Evolutionary conservation across 2,113 vertebrate genomes (phyloP).

Genomic region (Pogona vitticeps): DNA sequence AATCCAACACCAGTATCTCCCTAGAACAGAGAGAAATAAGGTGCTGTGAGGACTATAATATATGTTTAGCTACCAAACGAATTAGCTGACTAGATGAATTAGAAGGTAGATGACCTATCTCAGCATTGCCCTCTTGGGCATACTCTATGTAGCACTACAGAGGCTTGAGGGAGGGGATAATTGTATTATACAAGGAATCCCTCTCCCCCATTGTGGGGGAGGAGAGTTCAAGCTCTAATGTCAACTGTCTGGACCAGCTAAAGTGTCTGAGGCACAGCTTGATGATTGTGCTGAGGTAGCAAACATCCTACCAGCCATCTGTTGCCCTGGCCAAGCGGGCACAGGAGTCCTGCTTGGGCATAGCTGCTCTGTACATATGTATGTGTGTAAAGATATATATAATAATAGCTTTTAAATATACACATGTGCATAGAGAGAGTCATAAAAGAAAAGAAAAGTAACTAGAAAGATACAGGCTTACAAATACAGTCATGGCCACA

Average conservation of each 20-base stretch:
- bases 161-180: not conserved
- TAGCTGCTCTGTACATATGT: too few relatives aligned
- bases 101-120: not conserved
- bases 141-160: not conserved
- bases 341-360: too few relatives aligned
- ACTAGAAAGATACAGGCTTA: not conserved
- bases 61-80: not conserved
- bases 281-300: too few relatives aligned
- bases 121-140: too few relatives aligned
- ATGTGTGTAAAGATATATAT: too few relatives aligned
- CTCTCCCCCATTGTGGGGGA: not conserved
- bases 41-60: not conserved
- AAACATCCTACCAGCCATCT: too few relatives aligned
- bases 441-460: not conserved
- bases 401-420: not conserved
- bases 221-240: too few relatives aligned
- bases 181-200: not conserved
- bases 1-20: slow-evolving; percentile 78
- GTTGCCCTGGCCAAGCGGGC: not conserved
- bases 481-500: too few relatives aligned
- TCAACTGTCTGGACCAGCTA: too few relatives aligned
- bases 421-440: not conserved
- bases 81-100: not conserved
- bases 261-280: too few relatives aligned
- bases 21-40: slow-evolving; percentile 63